A percentile compares a stretch with the other conserved stretches of the same genome.
Conservation (phyloP, 2,797 vertebrate genomes). For the Pelochelys cantorii region DNA sequence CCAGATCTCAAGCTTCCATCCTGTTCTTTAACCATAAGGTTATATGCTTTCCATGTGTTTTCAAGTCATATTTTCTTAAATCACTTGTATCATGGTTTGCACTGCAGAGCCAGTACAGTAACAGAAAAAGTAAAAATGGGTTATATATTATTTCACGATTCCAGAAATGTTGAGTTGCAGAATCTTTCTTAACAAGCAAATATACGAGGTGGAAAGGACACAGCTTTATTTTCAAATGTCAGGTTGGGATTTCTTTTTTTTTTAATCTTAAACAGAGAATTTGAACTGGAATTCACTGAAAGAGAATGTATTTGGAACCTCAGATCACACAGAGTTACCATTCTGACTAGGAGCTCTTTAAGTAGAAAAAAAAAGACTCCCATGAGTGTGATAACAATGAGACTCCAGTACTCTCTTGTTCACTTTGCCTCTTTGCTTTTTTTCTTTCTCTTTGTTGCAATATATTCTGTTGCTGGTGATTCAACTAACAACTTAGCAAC, state of each 20-base stretch:
- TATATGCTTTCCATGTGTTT: neutral
- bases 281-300: neutral
- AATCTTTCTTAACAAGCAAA: neutral
- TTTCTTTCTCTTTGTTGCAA: neutral
- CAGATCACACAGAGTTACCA: neutral
- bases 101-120: neutral
- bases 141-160: neutral
- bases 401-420: neutral
- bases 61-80: neutral
- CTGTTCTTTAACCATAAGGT: neutral
- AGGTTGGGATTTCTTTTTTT: neutral
- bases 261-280: neutral
- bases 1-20: neutral
- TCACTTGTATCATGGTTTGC: neutral
- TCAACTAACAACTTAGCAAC: neutral
- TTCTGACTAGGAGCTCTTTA: neutral
- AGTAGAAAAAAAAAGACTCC: neutral
- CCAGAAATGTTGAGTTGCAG: neutral
- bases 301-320: slow-evolving; percentile 38
- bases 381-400: neutral
- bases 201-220: neutral
- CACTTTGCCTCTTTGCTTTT: neutral
- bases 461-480: neutral
- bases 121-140: neutral
- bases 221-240: neutral